A percentile compares a stretch with the other conserved stretches of the same genome.
phyloP scores from a whole-genome alignment of 2,113 vertebrate genomes.

The Phrynosoma platyrhinos region DNA sequence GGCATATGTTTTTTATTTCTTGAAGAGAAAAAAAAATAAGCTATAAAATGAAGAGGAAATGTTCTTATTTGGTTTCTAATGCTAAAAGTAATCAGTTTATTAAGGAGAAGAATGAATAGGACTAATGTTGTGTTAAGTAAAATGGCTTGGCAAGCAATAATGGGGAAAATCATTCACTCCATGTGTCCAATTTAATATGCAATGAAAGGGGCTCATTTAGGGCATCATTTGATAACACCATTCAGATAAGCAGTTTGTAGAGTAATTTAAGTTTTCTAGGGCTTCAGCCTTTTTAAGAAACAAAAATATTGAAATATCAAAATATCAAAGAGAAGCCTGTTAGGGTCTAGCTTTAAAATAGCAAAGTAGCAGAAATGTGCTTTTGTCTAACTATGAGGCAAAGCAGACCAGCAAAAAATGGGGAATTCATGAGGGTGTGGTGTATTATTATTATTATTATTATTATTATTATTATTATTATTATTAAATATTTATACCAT shows the following conservation, averaged over 20 bases:
- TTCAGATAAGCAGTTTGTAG: constrained; percentile 7
- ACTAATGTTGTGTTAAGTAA: constrained; percentile 45
- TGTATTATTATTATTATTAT: too few relatives aligned
- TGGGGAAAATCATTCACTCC: constrained; percentile 3
- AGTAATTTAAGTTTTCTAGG: too few relatives aligned
- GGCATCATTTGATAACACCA: not conserved
- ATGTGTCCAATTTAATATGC: not conserved
- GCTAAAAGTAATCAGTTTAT: constrained; percentile 28
- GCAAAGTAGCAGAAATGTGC: too few relatives aligned
- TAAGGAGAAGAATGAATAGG: not conserved
- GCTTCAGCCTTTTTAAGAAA: too few relatives aligned
- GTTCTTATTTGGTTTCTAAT: constrained; percentile 23
- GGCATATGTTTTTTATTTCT: not conserved
- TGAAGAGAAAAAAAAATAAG: not conserved
- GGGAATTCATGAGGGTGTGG: too few relatives aligned
- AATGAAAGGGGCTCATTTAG: constrained; percentile 10
- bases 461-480: too few relatives aligned
- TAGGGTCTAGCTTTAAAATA: too few relatives aligned
- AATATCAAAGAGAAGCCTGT: too few relatives aligned
- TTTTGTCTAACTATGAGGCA: too few relatives aligned
- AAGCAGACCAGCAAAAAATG: too few relatives aligned
- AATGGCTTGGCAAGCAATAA: constrained; percentile 15
- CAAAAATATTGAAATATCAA: too few relatives aligned
- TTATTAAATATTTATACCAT: too few relatives aligned
- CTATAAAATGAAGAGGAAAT: constrained; percentile 19